These are phyloP conservation scores for Petrocephalus sullivani DNA, from an alignment of 2,797 vertebrate species.

Conservation along the genomic window DNA sequence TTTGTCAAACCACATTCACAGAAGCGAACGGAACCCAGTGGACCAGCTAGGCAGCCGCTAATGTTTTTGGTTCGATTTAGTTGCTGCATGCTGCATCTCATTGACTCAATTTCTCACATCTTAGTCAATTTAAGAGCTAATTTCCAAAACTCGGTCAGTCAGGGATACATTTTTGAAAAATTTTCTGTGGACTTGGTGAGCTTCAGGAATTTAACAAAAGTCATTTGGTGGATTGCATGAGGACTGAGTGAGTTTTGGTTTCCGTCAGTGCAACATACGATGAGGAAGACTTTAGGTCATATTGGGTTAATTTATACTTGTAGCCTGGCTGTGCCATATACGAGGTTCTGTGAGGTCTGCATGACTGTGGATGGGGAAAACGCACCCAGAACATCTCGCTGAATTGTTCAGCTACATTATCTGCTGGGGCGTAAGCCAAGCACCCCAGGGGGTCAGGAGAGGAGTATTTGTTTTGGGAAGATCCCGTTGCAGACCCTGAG, in stretches of 20 bases:
- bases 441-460: not conserved
- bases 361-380: not conserved
- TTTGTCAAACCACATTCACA: not conserved
- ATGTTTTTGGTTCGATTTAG: not conserved
- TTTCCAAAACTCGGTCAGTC: not conserved
- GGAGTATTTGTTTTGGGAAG: not conserved
- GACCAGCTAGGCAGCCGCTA: not conserved
- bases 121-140: not conserved
- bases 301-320: not conserved
- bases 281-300: not conserved
- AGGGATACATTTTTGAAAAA: not conserved
- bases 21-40: not conserved
- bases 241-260: not conserved
- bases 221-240: not conserved
- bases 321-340: not conserved
- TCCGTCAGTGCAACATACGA: not conserved
- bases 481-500: not conserved
- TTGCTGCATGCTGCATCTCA: not conserved
- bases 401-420: not conserved
- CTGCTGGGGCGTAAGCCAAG: not conserved
- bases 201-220: not conserved
- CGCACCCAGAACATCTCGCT: not conserved
- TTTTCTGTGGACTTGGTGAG: not conserved
- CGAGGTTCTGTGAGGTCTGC: not conserved
- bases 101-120: not conserved